Evolutionary conservation across 2,797 vertebrate species (phyloP).

Genomic region (Tiaroga cobitis): DNA sequence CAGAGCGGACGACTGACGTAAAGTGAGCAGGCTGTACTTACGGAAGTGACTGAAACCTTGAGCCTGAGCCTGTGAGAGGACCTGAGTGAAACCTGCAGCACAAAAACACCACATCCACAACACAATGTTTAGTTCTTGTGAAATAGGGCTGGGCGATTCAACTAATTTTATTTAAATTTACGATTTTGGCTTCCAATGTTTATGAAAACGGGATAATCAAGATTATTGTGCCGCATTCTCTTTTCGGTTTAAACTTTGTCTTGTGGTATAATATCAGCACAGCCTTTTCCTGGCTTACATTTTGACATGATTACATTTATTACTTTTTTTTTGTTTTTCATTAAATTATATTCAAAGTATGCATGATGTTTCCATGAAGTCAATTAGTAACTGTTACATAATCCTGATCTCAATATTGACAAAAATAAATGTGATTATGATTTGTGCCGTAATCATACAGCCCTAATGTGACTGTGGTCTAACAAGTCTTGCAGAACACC

Average conservation of each 20-base stretch:
- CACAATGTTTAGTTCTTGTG: not conserved
- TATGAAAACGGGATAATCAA: not conserved
- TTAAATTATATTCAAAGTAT: not conserved
- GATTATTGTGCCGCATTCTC: not conserved
- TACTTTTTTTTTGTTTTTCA: not conserved
- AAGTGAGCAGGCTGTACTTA: slow-evolving; percentile 84
- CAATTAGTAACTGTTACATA: not conserved
- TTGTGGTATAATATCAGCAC: not conserved
- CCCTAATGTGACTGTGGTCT: not conserved
- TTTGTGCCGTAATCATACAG: not conserved
- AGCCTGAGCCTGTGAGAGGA: slow-evolving; percentile 70
- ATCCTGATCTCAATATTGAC: not conserved
- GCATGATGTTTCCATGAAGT: not conserved
- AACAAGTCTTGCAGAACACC: not conserved
- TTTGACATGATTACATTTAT: not conserved
- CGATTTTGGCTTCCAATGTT: not conserved
- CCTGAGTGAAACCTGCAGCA: slow-evolving; percentile 81
- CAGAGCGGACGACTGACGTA: slow-evolving; percentile 84
- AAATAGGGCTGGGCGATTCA: not conserved
- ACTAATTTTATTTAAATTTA: too few relatives aligned
- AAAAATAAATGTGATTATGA: not conserved
- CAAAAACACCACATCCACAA: slow-evolving; percentile 36
- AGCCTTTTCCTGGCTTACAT: not conserved
- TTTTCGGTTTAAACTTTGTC: not conserved
- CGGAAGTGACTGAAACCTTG: slow-evolving; percentile 69